Conservation (phyloP, 30 jellyfish, hydroid and myxozoan species). For the Aurelia aurita complex sp. Pacific region DNA sequence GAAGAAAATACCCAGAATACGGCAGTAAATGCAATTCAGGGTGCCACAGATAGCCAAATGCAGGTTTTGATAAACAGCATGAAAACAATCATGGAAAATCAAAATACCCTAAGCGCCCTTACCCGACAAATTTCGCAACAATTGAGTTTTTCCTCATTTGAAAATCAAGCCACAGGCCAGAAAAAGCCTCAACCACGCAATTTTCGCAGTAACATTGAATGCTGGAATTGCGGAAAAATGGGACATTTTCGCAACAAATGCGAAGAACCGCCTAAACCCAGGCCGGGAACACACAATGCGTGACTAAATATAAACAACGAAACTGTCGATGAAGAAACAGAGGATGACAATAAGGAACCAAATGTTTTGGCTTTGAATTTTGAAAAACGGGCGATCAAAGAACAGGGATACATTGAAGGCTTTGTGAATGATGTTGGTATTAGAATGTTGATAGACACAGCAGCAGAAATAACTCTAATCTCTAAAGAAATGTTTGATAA, state of each 20-base stretch:
- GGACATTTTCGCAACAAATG: constrained; percentile 22
- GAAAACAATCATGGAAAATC: constrained; percentile 21
- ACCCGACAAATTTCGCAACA: not conserved
- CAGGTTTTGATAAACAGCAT: not conserved
- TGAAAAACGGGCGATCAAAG: constrained; percentile 9
- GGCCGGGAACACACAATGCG: not conserved
- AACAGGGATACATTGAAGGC: constrained; percentile 22
- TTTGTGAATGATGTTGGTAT: constrained; percentile 8
- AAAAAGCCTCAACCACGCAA: too few relatives aligned
- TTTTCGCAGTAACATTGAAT: not conserved
- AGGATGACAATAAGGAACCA: not conserved
- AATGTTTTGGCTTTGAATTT: not conserved
- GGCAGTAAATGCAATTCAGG: too few relatives aligned
- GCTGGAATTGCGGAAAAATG: constrained; percentile 5
- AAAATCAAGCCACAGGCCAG: too few relatives aligned
- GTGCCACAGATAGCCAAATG: too few relatives aligned
- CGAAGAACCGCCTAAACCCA: constrained; percentile 1
- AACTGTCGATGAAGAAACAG: not conserved
- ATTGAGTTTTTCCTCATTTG: too few relatives aligned
- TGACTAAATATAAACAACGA: too few relatives aligned
- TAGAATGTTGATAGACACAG: constrained; percentile 17
- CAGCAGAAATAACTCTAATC: constrained; percentile 16
- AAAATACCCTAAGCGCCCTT: not conserved
- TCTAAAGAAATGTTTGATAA: constrained; percentile 13
- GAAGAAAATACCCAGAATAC: too few relatives aligned